phyloP scores from a whole-genome alignment of 53 echinoderm and acorn worm species.

The Mesocentrotus franciscanus region DNA sequence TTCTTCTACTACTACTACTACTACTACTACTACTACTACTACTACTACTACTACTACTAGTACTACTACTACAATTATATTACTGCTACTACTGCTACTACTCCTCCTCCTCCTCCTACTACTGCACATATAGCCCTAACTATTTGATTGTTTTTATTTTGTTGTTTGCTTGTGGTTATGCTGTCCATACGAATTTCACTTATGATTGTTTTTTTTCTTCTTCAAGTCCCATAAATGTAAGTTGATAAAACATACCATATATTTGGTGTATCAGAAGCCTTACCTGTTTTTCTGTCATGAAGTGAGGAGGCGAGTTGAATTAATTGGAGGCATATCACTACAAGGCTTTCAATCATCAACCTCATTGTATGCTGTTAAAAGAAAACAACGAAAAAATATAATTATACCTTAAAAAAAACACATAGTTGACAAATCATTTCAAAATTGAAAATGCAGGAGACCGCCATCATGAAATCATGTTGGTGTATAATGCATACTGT shows the following conservation, averaged over 20 bases:
- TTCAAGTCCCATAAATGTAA: no score
- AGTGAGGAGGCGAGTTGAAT: not conserved
- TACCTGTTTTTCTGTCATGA: not conserved
- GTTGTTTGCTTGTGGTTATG: no score
- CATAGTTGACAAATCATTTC: not conserved
- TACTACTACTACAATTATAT: constrained; percentile 17
- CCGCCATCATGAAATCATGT: no score
- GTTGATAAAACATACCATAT: no score
- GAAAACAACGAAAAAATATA: not conserved
- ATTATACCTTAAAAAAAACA: not conserved
- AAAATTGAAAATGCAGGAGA: no score
- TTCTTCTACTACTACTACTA: no score
- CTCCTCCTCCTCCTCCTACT: not conserved
- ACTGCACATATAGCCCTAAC: not conserved
- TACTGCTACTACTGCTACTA: not conserved
- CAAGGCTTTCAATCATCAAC: not conserved
- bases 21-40: constrained; percentile 51
- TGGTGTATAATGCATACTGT: no score
- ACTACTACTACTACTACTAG: constrained; percentile 48
- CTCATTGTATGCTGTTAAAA: not conserved
- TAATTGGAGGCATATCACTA: not conserved
- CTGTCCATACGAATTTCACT: no score
- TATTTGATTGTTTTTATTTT: not conserved
- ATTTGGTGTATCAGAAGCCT: not conserved
- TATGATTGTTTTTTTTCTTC: no score